These are phyloP conservation scores for Myzus persicae DNA, from an alignment of 1,140 invertebrate genomes.

Conservation along the genomic window DNA sequence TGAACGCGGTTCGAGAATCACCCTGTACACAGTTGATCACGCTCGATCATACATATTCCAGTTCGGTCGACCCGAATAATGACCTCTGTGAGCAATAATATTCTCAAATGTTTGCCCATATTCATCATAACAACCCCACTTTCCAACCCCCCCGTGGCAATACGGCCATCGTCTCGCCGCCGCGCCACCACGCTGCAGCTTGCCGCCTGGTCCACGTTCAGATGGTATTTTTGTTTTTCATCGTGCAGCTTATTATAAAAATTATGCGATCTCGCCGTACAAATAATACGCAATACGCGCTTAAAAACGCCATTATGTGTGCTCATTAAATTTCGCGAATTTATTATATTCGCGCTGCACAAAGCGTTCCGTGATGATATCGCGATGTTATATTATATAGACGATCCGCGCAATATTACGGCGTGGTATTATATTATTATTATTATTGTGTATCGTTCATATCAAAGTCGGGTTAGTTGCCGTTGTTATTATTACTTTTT, in stretches of 20 bases:
- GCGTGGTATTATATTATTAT: background rate
- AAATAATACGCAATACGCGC: background rate
- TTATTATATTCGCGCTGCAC: background rate
- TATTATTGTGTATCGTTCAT: background rate
- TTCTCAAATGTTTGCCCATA: slow-evolving; percentile 4
- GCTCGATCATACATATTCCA: background rate
- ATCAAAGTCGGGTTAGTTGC: background rate
- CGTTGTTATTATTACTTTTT: background rate
- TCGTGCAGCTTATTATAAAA: slow-evolving; percentile 2
- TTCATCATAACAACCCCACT: background rate
- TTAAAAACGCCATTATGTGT: background rate
- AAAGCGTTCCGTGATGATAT: background rate
- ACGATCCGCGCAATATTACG: too few relatives aligned
- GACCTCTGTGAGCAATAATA: background rate
- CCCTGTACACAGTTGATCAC: background rate
- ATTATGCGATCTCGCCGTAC: background rate
- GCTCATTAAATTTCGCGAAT: background rate
- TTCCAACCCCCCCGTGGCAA: background rate
- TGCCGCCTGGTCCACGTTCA: background rate
- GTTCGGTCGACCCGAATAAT: slow-evolving; percentile 7
- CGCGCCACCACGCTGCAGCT: background rate
- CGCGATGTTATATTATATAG: too few relatives aligned
- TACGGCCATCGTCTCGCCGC: background rate
- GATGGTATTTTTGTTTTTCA: background rate
- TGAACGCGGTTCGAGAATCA: background rate